Base-by-base conservation (phyloP, 2,888 invertebrate genomes). In the Lycocerus yunnanus region DNA sequence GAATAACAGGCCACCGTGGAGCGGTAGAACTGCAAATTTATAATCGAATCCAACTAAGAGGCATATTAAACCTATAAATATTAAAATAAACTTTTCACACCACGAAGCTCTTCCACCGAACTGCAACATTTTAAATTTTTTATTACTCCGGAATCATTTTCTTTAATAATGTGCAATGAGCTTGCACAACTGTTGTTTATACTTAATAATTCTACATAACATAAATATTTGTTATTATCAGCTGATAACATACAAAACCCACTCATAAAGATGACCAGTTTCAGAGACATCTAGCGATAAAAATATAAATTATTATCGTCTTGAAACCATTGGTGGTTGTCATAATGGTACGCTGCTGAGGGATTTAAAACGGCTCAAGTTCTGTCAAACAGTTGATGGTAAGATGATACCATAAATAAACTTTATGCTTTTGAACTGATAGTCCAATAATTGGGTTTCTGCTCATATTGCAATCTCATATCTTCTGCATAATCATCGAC, bases 1-100 rank as follows among this genome's bases (percentile, higher is more conserved):
- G n/a, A 86, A 80, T 75, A 89, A 86, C 88, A 88, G 89, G 71
- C 88, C 82, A 71, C 81, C 81, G 59, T 78, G 67, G n/a, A 80
- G 24, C 6, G 78, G 79, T 63, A 80, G 67, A 58, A 78, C 27
- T 4, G 70, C 60, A 15, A 68, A 78, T 61, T 78, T 74, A 66
- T 73, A 73, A 58, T 80, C 78, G 1, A 78, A 10, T 15, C 60
- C 60, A 16, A 77, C 60, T 59, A 75, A 66, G 2, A 58, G 11
- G 14, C 68, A 60, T 10, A 77, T 61, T 10, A 69, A 2, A 16
- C 21, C 15, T 20, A 71, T 15, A 14, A 63, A 69, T 15, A 58
- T 6, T 43, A 70, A 43, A 58, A 77, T 66, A 4, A 72, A 61
- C 61, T 71, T 69, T 43, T 74, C 74, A 15, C 74, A 77, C 70